A percentile compares a stretch with the other conserved stretches of the same genome.
Conservation (phyloP, 1,140 invertebrate genomes). For the Druon quercuslanigerum region DNA sequence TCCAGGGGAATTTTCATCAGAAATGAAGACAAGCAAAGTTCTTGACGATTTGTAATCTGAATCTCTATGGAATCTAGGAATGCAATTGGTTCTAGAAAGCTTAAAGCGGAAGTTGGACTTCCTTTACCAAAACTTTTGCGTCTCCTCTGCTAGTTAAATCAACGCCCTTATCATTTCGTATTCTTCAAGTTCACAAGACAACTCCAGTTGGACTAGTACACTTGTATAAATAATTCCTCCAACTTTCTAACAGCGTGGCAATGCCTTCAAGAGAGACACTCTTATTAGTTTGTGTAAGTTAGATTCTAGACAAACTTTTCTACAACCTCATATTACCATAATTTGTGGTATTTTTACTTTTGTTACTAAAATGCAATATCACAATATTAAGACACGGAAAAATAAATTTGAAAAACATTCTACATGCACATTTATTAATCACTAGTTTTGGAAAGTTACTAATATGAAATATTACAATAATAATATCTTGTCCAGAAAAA, state of each 20-base stretch:
- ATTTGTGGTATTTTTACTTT: not conserved
- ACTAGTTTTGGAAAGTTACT: no score
- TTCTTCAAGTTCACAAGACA: slow-evolving; percentile 17
- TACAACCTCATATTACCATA: not conserved
- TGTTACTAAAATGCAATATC: not conserved
- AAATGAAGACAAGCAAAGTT: not conserved
- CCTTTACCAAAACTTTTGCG: not conserved
- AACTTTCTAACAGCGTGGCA: slow-evolving; percentile 12
- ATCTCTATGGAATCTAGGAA: not conserved
- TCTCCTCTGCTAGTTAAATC: slow-evolving; percentile 10
- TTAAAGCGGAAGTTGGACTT: not conserved
- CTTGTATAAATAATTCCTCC: slow-evolving; percentile 16
- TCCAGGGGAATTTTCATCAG: no score
- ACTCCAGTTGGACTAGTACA: slow-evolving; percentile 4
- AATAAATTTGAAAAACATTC: not conserved
- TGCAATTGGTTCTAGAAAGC: not conserved
- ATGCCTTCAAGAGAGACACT: not conserved
- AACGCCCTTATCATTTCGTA: not conserved
- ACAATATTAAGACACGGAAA: not conserved
- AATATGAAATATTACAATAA: no score
- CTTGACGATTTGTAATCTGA: not conserved
- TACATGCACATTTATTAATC: not conserved
- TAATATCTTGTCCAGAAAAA: no score
- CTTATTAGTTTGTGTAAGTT: slow-evolving; percentile 25
- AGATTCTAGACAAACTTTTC: not conserved